A percentile compares a stretch with the other conserved stretches of the same genome.
Evolutionary conservation across 2,113 vertebrate genomes (phyloP).

Genomic region (Labrus mixtus): DNA sequence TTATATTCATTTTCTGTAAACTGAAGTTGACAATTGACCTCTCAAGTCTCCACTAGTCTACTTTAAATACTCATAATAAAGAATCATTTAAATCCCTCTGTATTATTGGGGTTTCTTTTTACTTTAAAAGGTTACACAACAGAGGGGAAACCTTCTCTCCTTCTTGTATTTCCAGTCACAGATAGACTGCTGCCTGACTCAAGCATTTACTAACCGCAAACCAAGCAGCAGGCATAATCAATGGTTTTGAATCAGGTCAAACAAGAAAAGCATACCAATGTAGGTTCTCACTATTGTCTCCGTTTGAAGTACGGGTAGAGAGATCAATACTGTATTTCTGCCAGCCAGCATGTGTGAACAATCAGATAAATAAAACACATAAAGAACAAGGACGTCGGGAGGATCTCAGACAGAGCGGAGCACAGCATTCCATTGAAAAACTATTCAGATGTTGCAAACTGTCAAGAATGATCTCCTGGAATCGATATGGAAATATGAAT

Average conservation of each 20-base stretch:
- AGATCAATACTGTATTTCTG: slow-evolving; percentile 30
- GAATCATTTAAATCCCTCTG: no score
- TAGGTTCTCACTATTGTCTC: slow-evolving; percentile 23
- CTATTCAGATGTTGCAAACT: slow-evolving; percentile 13
- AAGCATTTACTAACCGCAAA: neutral
- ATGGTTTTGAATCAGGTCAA: slow-evolving; percentile 21
- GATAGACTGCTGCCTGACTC: neutral
- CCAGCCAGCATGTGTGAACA: neutral
- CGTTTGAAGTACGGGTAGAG: slow-evolving; percentile 14
- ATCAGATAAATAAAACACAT: slow-evolving; percentile 36
- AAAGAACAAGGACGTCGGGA: neutral
- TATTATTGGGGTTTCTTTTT: no score
- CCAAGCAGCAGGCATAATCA: slow-evolving; percentile 13
- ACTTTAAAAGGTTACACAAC: no score
- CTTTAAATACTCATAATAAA: no score
- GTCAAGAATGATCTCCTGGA: slow-evolving; percentile 23
- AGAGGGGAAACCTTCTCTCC: no score
- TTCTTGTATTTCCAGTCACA: neutral
- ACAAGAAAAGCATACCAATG: slow-evolving; percentile 3
- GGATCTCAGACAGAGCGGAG: neutral
- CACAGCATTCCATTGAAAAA: slow-evolving; percentile 8
- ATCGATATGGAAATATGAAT: slow-evolving; percentile 4
- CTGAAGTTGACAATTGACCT: no score
- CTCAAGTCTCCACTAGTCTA: no score
- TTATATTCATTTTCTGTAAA: no score